Evolutionary conservation across 2,113 vertebrate genomes (phyloP), one percentile per base, ranked within the genome.

Genomic region (Hippocampus abdominalis): DNA sequence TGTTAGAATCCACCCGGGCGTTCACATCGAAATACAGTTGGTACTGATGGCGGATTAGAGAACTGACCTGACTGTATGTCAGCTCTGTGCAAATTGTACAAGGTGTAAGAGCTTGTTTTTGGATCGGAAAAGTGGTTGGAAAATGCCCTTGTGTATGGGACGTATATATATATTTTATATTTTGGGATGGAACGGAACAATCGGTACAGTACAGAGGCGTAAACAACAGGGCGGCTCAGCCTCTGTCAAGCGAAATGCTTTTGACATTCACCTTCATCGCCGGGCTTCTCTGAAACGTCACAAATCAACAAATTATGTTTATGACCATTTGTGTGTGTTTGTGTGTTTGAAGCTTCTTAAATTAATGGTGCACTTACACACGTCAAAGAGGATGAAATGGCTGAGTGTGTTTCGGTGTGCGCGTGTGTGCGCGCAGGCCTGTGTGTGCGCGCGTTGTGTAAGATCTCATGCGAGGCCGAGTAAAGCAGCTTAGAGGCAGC

Each of bases 401-500:
- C n/a, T 40, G 60, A 54, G 21, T 32, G 57, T 59, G 15, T 59
- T 18, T 59, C 68, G 63, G 32, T 66, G 61, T 68, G 65, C 46
- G 64, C 53, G 36, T 51, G 51, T 27, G 66, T 71, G 63, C 32
- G 10, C 9, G 10, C 27, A 54, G 57, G 42, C 42, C 59, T 46
- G 64, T 72, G 64, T 20, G 18, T 64, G 68, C 64, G 57, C 73
- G 73, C 53, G 10, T 29, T 57, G 54, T 57, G 57, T 59, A 66
- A 69, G 46, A 75, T 27, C 56, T 32, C 27, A 60, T 60, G 57
- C 80, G 71, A 78, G 81, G 78, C 89, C 11, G 18, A 60, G 57
- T 60, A 60, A 90, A 90, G 88, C 81, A 75, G 87, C 88, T 89
- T 91, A 89, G 66, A 60, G 65, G 73, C 85, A 84, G 78, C 59